phyloP scores from a whole-genome alignment of 2,113 vertebrate species.

The Atlantisia rogersi region DNA sequence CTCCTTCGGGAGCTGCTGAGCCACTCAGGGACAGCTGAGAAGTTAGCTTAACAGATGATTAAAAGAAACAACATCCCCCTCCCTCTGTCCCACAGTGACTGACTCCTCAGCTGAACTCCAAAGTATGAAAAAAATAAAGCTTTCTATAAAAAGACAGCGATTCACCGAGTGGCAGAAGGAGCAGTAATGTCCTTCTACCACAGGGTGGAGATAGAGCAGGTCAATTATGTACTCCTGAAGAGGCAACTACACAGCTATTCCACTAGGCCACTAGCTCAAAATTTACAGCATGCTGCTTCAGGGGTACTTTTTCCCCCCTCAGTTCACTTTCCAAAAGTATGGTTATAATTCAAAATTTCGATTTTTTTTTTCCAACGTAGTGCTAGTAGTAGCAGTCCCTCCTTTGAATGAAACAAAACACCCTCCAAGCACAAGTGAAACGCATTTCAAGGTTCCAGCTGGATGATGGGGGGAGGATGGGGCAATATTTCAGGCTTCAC shows the following conservation, averaged over 20 bases:
- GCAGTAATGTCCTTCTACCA: constrained; percentile 41
- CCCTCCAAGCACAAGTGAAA: neutral
- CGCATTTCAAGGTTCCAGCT: neutral
- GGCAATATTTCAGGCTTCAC: neutral
- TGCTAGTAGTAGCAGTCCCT: neutral
- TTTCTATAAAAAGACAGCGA: neutral
- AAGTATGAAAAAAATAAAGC: neutral
- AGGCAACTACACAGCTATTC: neutral
- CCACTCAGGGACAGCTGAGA: neutral
- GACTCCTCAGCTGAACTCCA: constrained; percentile 25
- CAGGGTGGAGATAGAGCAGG: constrained; percentile 70
- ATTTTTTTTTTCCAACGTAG: too few relatives aligned
- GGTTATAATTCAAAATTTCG: neutral
- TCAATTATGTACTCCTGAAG: neutral
- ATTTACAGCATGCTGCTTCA: neutral
- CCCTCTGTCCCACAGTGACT: neutral
- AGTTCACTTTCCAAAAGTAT: neutral
- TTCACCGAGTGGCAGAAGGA: neutral
- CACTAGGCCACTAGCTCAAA: neutral
- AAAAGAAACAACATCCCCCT: neutral
- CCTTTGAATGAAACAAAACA: neutral
- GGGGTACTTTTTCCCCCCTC: too few relatives aligned
- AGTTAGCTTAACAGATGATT: neutral
- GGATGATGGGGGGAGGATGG: neutral
- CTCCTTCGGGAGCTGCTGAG: neutral